A percentile compares a stretch with the other conserved stretches of the same genome.
Evolutionary conservation across 2,888 invertebrate species (phyloP).

Genomic region (Chrysolina haemoptera): DNA sequence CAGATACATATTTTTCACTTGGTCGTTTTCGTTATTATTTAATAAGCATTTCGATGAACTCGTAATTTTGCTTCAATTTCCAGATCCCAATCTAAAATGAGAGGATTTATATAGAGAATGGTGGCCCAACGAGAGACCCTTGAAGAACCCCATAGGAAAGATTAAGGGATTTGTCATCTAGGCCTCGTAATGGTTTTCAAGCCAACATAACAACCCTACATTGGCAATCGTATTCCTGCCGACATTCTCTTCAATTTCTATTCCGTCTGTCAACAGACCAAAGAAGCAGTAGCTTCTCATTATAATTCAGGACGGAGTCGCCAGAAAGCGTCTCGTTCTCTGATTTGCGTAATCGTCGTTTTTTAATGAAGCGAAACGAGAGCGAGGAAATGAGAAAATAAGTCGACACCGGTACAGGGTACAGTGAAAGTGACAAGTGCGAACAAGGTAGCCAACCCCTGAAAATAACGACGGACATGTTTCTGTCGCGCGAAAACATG

Average conservation of each 20-base stretch:
- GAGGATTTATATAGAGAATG: too few relatives aligned
- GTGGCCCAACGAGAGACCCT: too few relatives aligned
- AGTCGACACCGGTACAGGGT: slow-evolving; percentile 37
- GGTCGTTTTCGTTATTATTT: too few relatives aligned
- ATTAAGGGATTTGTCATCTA: too few relatives aligned
- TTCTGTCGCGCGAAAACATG: slow-evolving; percentile 34
- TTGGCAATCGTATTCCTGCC: too few relatives aligned
- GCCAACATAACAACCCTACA: too few relatives aligned
- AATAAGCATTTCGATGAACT: too few relatives aligned
- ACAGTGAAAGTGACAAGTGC: slow-evolving; percentile 11
- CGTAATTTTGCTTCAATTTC: too few relatives aligned
- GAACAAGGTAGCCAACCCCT: slow-evolving; percentile 3
- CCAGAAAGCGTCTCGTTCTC: slow-evolving; percentile 11
- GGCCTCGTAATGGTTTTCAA: too few relatives aligned
- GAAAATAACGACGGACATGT: slow-evolving; percentile 14
- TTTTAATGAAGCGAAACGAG: slow-evolving; percentile 37
- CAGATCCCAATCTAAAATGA: too few relatives aligned
- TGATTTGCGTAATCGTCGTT: slow-evolving; percentile 43
- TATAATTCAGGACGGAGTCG: slow-evolving; percentile 28
- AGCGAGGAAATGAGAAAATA: slow-evolving; percentile 47
- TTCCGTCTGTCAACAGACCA: background rate
- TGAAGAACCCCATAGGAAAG: too few relatives aligned
- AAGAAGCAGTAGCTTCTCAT: slow-evolving; percentile 28
- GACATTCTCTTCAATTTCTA: background rate
- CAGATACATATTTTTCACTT: too few relatives aligned